Conservation (phyloP, 2,113 vertebrate species). For the crab-eating macaque (Macaca fascicularis) region T2T-MFA8v1.1 NC_088377.1:11549501-11550000, state of each 20-base stretch:
- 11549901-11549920: not conserved
- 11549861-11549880: not conserved
- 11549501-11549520: no score
- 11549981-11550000: not conserved
- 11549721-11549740: not conserved
- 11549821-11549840: not conserved
- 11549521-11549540: rapidly evolving
- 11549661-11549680: not conserved
- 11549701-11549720: not conserved
- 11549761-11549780: not conserved
- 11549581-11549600: not conserved
- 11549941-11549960: not conserved
- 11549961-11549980: not conserved
- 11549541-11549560: rapidly evolving
- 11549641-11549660: no score
- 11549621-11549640: not conserved
- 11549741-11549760: not conserved
- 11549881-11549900: not conserved
- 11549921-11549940: not conserved
- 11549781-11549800: not conserved
- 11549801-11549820: rapidly evolving
- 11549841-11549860: not conserved
- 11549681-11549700: not conserved
- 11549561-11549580: not conserved
- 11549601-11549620: not conserved